Base-by-base conservation (phyloP, 2,797 vertebrate species). In the Sebastes nivosus region DNA sequence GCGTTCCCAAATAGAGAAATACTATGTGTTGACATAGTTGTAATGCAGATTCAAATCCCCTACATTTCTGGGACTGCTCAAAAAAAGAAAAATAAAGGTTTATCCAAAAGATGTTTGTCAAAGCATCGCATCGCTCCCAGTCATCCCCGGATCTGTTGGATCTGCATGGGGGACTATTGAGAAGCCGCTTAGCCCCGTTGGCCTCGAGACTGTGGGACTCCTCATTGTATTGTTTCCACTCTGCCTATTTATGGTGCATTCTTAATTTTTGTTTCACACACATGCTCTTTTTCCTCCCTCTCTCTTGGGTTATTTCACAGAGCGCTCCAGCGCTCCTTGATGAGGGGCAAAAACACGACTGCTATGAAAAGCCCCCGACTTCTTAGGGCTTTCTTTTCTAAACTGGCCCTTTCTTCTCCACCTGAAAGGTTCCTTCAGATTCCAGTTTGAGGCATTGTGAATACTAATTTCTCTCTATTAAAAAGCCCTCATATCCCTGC, bases 381-480 rank as follows among this genome's bases (percentile, higher is more conserved):
- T 95, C 94, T 95, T 95, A 95, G 91, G 84, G 87, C 93, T 93
- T 89, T 93, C 94, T 96, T 95, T 94, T 94, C 95, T 95, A 95
- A 95, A 95, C 91, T 92, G 93, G 85, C 88, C 90, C 95, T 96
- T 96, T 96, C 94, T 96, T 95, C 95, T 95, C 93, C 92, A 96
- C 95, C 95, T 96, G 95, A 96, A 96, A 96, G 95, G 94, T 96
- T 95, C 91, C 94, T 96, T 95, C 94, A 95, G 94, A 96, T 95
- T 96, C 89, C 90, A 93, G 93, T 96, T 95, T 92, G 93, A 95
- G 94, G 94, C 95, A 95, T 94, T 95, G 94, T 95, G 95, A 96
- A 96, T 96, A 96, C 96, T 96, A 96, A 96, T 96, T 96, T 96
- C 90, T 93, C 84, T 95, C 95, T 95, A 95, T 96, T 96, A 96